Percentiles rank a stretch among this genome's conserved stretches.
phyloP scores from a whole-genome alignment of 2,797 vertebrate genomes.

The Pseudochromis fuscus region DNA sequence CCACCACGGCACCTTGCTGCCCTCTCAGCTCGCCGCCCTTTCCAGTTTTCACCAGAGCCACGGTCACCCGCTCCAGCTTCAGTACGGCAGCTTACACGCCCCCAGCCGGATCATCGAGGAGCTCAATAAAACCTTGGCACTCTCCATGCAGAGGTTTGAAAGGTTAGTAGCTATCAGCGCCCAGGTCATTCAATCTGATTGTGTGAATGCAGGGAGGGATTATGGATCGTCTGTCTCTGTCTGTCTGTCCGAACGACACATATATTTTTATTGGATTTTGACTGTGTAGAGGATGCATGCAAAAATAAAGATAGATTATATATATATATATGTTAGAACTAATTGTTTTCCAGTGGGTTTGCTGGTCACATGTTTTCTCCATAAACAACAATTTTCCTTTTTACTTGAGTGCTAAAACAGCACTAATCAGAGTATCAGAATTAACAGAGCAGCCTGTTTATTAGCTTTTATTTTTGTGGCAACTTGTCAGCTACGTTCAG shows the following conservation, averaged over 20 bases:
- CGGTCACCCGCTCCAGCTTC: constrained; percentile 92
- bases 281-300: too few species aligned
- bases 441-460: constrained; percentile 12
- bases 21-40: constrained; percentile 88
- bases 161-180: constrained; percentile 84
- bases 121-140: constrained; percentile 97
- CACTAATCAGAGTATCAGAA: constrained; percentile 4
- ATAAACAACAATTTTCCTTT: not conserved
- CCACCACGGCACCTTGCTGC: constrained; percentile 90
- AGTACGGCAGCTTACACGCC: constrained; percentile 91
- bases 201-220: constrained; percentile 38
- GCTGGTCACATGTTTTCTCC: not conserved
- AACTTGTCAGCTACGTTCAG: constrained; percentile 20
- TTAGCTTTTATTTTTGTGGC: constrained; percentile 11
- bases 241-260: constrained; percentile 2
- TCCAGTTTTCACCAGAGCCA: constrained; percentile 78
- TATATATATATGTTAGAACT: not conserved
- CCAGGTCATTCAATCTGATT: constrained; percentile 46
- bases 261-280: constrained; percentile 1
- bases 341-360: not conserved
- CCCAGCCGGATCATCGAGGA: constrained; percentile 97
- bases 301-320: not conserved
- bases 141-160: constrained; percentile 98
- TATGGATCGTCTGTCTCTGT: constrained; percentile 46
- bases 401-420: not conserved